phyloP scores from a whole-genome alignment of 2,113 vertebrate species.

The Amblyornis subalaris region DNA sequence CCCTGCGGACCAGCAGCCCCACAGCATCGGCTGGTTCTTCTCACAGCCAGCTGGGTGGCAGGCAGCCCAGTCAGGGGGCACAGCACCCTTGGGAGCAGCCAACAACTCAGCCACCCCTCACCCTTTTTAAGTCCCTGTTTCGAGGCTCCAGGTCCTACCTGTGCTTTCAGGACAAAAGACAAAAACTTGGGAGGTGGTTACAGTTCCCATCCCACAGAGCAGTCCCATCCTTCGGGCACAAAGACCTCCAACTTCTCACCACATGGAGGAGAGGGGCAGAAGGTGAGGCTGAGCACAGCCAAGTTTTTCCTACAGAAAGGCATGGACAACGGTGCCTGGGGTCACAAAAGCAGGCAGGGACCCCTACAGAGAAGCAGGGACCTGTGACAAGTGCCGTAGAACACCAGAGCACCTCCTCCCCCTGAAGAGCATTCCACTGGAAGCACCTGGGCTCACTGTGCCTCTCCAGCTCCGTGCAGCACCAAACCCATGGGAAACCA shows the following conservation, averaged over 20 bases:
- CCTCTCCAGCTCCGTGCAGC: background rate
- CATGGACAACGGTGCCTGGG: background rate
- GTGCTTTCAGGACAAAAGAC: background rate
- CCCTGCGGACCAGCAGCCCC: accelerated
- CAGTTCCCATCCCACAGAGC: background rate
- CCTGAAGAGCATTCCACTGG: background rate
- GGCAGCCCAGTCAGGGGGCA: background rate
- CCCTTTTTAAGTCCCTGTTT: background rate
- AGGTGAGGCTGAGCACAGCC: accelerated
- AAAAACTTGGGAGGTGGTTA: background rate
- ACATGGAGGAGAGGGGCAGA: background rate
- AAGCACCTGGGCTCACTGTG: background rate
- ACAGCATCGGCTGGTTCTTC: background rate
- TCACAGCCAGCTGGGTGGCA: too few species aligned
- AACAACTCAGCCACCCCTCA: background rate
- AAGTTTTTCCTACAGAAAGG: background rate
- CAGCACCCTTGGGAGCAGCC: background rate
- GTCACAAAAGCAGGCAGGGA: background rate
- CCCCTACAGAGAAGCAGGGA: background rate
- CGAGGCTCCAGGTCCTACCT: background rate
- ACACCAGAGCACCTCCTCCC: background rate
- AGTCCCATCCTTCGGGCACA: background rate
- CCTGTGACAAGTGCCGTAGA: background rate
- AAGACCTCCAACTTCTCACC: background rate
- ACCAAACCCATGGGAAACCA: background rate